A percentile compares a stretch with the other conserved stretches of the same genome.
These are phyloP conservation scores for Baronia brevicornis DNA, from an alignment of 2,888 invertebrate species.

Conservation along the genomic window DNA sequence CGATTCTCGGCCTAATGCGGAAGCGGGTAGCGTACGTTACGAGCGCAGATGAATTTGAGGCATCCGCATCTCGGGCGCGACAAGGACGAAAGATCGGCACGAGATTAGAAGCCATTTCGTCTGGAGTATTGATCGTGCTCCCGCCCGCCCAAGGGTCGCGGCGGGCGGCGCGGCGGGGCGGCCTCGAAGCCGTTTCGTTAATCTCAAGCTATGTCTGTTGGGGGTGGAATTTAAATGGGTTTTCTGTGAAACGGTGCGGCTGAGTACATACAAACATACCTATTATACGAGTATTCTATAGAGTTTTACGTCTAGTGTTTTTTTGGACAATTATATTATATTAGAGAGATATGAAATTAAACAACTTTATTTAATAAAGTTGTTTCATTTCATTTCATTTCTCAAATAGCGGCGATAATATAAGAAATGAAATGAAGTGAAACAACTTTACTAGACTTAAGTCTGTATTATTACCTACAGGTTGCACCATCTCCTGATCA, in stretches of 20 bases:
- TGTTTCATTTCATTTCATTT: too few species aligned
- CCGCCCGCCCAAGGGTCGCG: conserved; percentile 20
- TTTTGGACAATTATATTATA: too few species aligned
- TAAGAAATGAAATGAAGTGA: too few species aligned
- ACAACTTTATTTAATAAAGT: too few species aligned
- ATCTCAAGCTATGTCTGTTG: conserved; percentile 53
- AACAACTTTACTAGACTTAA: too few species aligned
- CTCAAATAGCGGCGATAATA: too few species aligned
- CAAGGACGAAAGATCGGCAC: conserved; percentile 56
- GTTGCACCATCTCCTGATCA: too few species aligned
- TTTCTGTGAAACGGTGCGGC: conserved; percentile 17
- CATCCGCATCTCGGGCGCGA: conserved; percentile 34
- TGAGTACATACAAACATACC: too few species aligned
- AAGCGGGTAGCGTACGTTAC: conserved; percentile 3
- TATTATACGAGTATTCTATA: too few species aligned
- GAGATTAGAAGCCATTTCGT: conserved; percentile 59
- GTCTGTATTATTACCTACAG: too few species aligned
- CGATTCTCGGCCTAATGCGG: conserved; percentile 8
- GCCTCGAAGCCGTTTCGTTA: conserved; percentile 52
- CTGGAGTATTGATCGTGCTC: conserved; percentile 31
- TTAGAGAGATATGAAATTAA: too few species aligned
- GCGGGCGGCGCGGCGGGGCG: conserved; percentile 15
- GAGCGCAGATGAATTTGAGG: conserved; percentile 18
- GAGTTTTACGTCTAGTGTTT: too few species aligned
- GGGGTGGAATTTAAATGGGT: conserved; percentile 35